A percentile compares a stretch with the other conserved stretches of the same genome.
Conservation (phyloP, 2,797 vertebrate genomes). For the Crax fasciolata region DNA sequence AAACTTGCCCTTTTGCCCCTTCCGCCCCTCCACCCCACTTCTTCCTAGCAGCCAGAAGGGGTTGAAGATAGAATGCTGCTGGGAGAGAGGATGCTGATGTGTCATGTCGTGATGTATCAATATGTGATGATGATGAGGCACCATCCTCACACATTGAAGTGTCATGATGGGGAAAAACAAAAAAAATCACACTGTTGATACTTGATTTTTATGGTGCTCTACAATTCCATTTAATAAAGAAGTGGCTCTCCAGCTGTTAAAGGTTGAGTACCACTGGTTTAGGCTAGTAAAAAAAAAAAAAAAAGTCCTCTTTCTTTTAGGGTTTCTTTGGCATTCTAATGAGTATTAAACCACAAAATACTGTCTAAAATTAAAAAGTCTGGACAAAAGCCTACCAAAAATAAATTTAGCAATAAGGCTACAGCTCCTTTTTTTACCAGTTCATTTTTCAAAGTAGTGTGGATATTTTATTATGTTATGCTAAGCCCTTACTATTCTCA, state of each 20-base stretch:
- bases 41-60: constrained; percentile 72
- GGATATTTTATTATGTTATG: constrained; percentile 33
- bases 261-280: constrained; percentile 84
- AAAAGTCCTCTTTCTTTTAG: constrained; percentile 45
- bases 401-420: constrained; percentile 57
- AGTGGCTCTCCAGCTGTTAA: constrained; percentile 83
- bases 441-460: constrained; percentile 55
- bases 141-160: constrained; percentile 69
- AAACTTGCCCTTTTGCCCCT: constrained; percentile 71
- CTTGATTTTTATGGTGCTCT: constrained; percentile 76
- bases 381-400: constrained; percentile 41
- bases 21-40: constrained; percentile 65
- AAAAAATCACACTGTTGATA: constrained; percentile 56
- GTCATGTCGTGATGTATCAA: constrained; percentile 75
- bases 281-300: constrained; percentile 69
- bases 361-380: constrained; percentile 57
- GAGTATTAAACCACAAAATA: constrained; percentile 71
- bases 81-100: constrained; percentile 71
- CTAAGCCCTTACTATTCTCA: constrained; percentile 31
- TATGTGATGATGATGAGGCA: constrained; percentile 65
- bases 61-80: constrained; percentile 65
- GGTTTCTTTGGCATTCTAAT: constrained; percentile 48
- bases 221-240: constrained; percentile 75
- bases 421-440: constrained; percentile 61
- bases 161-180: constrained; percentile 51